Percentiles rank a stretch among this genome's conserved stretches.
These are phyloP conservation scores for Phytoseiulus persimilis DNA, from an alignment of 2,888 invertebrate genomes.

Conservation along the genomic window DNA sequence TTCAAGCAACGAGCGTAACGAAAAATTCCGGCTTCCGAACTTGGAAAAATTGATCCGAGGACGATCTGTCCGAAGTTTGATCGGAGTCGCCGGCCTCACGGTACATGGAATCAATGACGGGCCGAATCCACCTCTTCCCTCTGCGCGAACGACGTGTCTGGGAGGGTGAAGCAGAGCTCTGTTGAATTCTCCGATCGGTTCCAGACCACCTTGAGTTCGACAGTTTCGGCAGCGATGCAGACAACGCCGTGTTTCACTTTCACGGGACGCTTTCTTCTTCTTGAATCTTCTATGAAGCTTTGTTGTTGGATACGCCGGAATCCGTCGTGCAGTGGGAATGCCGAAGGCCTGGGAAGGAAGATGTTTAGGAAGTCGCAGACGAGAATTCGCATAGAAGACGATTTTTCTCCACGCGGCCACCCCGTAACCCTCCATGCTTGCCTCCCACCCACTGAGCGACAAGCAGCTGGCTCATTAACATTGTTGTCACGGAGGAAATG, in stretches of 20 bases:
- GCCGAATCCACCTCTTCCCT: neutral
- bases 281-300: too few relatives aligned
- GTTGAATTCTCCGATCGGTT: too few relatives aligned
- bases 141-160: too few relatives aligned
- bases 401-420: neutral
- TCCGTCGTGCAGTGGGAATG: neutral
- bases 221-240: too few relatives aligned
- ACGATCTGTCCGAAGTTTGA: neutral
- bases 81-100: neutral
- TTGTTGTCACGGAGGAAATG: neutral
- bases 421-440: neutral
- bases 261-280: too few relatives aligned
- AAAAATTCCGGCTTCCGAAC: neutral
- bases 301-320: neutral
- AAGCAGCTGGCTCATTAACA: constrained; percentile 5
- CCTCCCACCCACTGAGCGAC: neutral
- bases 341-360: neutral
- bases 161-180: too few relatives aligned
- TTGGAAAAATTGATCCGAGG: neutral
- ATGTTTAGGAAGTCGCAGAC: neutral
- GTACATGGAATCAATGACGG: neutral
- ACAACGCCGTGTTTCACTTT: too few relatives aligned
- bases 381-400: neutral
- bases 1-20: neutral
- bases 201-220: too few relatives aligned